These are phyloP conservation scores for Mus musculus DNA, from an alignment of 2,113 vertebrate species.

Conservation along the genomic window GRCm39 chr5:17219501-17220000, in stretches of 20 bases:
- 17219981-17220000: not conserved
- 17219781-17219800: not conserved
- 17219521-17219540: not conserved
- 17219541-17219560: not conserved
- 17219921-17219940: not conserved
- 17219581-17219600: not conserved
- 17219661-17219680: not conserved
- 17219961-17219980: not conserved
- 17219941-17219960: not conserved
- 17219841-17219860: not conserved
- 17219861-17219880: not conserved
- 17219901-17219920: not conserved
- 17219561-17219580: not conserved
- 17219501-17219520: fast-evolving
- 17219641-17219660: not conserved
- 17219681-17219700: not conserved
- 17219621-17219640: not conserved
- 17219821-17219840: not conserved
- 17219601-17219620: not conserved
- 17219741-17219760: not conserved
- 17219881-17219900: not conserved
- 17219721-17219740: not conserved
- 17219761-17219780: not conserved
- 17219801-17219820: not conserved
- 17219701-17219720: not conserved